Percentiles rank a stretch among this genome's conserved stretches.
phyloP scores from a whole-genome alignment of 1,140 invertebrate species.

The Drosophila malerkotliana region DNA sequence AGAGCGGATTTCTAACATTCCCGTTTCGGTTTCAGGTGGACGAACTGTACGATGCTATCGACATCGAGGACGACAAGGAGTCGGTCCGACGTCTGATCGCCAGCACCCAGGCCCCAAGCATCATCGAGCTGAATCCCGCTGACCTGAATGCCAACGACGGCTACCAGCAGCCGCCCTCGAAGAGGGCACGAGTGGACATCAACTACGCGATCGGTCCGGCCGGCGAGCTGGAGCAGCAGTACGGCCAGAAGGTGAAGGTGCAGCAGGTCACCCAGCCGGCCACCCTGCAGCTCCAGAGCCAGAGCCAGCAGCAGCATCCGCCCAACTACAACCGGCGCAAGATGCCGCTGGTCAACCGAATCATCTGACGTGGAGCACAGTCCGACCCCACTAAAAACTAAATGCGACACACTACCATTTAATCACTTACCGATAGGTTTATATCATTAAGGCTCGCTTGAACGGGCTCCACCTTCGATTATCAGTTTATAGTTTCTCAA shows the following conservation, averaged over 20 bases:
- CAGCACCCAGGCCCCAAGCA: constrained; percentile 39
- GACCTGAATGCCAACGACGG: constrained; percentile 76
- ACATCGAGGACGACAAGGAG: constrained; percentile 85
- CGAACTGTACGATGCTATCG: constrained; percentile 85
- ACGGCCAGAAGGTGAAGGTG: constrained; percentile 73
- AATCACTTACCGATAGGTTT: background rate
- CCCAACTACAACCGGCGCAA: constrained; percentile 85
- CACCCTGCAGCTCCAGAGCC: background rate
- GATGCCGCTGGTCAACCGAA: constrained; percentile 86
- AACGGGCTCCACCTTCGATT: constrained; percentile 38
- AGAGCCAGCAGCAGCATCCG: constrained; percentile 39
- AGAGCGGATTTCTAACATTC: background rate
- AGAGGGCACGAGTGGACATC: constrained; percentile 75
- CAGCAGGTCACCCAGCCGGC: constrained; percentile 51
- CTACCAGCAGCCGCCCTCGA: constrained; percentile 55
- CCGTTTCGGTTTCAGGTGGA: constrained; percentile 55
- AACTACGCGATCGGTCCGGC: constrained; percentile 81
- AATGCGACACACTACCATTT: constrained; percentile 5
- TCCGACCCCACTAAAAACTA: constrained; percentile 5
- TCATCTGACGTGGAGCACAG: constrained; percentile 80
- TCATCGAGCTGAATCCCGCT: constrained; percentile 77
- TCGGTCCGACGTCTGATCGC: constrained; percentile 83
- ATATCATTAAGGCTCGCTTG: constrained; percentile 58
- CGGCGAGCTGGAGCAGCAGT: constrained; percentile 73
- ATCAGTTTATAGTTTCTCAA: constrained; percentile 29